phyloP scores from a whole-genome alignment of 2,113 vertebrate genomes.

The Ictidomys tridecemlineatus region DNA sequence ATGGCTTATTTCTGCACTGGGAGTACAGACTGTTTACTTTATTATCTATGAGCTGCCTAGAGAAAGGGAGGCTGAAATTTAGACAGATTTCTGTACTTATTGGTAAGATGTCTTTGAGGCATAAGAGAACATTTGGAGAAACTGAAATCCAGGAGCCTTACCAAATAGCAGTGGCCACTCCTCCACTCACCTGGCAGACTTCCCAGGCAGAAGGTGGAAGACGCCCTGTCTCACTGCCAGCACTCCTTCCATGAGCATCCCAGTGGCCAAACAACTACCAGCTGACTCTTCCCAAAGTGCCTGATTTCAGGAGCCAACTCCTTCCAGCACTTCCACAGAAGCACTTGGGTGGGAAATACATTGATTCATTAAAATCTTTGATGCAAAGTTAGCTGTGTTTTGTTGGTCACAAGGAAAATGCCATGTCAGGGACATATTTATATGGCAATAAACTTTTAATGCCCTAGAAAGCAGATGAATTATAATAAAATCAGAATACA shows the following conservation, averaged over 20 bases:
- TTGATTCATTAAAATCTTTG: constrained; percentile 44
- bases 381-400: constrained; percentile 35
- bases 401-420: constrained; percentile 53
- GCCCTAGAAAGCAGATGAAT: constrained; percentile 21
- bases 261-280: constrained; percentile 1
- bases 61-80: constrained; percentile 46
- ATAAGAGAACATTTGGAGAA: constrained; percentile 39
- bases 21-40: constrained; percentile 67
- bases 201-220: constrained; percentile 61
- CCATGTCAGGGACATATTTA: constrained; percentile 32
- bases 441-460: constrained; percentile 59
- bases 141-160: neutral
- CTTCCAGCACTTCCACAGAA: neutral
- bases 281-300: neutral
- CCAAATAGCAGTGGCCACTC: neutral
- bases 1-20: constrained; percentile 40
- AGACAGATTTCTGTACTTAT: constrained; percentile 71
- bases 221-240: neutral
- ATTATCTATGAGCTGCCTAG: constrained; percentile 51
- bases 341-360: constrained; percentile 33
- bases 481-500: constrained; percentile 59
- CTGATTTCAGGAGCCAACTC: neutral
- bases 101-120: constrained; percentile 38
- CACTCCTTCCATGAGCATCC: neutral
- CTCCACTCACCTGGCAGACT: constrained; percentile 54